Evolutionary conservation across 2,888 invertebrate species (phyloP), one percentile per base, ranked within the genome.

Genomic region (Boloria euphrosyne): DNA sequence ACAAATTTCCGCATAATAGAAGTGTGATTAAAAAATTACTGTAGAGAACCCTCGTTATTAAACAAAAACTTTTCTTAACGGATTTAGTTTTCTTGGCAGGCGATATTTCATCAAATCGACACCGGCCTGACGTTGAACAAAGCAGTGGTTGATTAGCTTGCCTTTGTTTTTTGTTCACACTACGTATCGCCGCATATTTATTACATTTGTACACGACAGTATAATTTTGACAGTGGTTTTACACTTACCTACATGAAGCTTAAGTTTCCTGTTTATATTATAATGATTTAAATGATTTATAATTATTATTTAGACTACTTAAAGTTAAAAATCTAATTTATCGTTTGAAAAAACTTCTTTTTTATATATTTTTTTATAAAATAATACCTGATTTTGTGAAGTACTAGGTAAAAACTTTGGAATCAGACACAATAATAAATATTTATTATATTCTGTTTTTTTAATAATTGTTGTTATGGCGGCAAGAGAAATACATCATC

Each of bases 51-150:
- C 44, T 17, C 38, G 18, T 10, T 10, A 13, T 47, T 14, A 18
- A 17, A n/a, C 27, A 31, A 4, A 13, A 13, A 17, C 43, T 44
- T 13, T 51, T 44, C 61, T 55, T 62, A 65, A 64, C 68, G 61
- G 62, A 65, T 46, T 27, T 43, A 16, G 22, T 54, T 60, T 51
- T 55, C 57, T 27, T 18, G 46, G 44, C 64, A 63, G 67, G 75
- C 73, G 73, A 77, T 80, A 80, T 77, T 78, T 79, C 74, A 76
- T 77, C 76, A 77, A 77, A 78, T 70, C 71, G 73, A 71, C 71
- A 69, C 67, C 66, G 54, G 17, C 50, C 10, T 38, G 31, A 38
- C 51, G 47, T 53, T 70, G 68, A 74, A 74, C 74, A 74, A 71
- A 70, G 71, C 59, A 59, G 59, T 59, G 64, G 38, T 72, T 69